Conservation (phyloP, 2,888 invertebrate genomes). For the Leptinotarsa tumamoca region DNA sequence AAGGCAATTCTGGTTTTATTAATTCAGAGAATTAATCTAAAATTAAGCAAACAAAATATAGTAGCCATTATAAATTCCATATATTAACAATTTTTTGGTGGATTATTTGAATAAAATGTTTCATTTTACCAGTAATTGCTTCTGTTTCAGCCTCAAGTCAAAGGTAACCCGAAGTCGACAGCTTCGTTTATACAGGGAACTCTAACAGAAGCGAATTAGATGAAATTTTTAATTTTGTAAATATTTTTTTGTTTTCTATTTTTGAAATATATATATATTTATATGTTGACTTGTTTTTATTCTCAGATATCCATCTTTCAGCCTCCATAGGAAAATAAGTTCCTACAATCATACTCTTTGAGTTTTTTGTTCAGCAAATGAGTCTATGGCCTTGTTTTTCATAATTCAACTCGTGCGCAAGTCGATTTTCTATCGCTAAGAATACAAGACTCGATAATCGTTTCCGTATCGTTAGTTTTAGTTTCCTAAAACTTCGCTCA, state of each 20-base stretch:
- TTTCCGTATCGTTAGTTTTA: neutral
- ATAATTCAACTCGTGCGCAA: neutral
- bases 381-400: neutral
- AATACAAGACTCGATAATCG: constrained; percentile 4
- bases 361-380: too few relatives aligned
- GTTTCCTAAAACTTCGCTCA: too few relatives aligned
- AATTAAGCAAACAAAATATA: too few relatives aligned
- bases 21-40: too few relatives aligned
- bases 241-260: neutral
- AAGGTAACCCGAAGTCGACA: constrained; percentile 51
- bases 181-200: constrained; percentile 33
- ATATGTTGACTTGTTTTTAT: neutral
- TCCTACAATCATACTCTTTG: too few relatives aligned
- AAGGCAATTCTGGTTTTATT: too few relatives aligned
- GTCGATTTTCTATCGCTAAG: constrained; percentile 12
- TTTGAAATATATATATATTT: constrained; percentile 2
- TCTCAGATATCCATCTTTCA: neutral
- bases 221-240: neutral
- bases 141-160: constrained; percentile 58
- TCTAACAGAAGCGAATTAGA: constrained; percentile 24
- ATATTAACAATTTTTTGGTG: too few relatives aligned
- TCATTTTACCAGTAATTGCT: constrained; percentile 27
- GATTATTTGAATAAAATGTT: neutral
- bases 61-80: too few relatives aligned
- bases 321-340: too few relatives aligned